Conservation (phyloP, 2,113 vertebrate species). For the Nipponia nippon region DNA sequence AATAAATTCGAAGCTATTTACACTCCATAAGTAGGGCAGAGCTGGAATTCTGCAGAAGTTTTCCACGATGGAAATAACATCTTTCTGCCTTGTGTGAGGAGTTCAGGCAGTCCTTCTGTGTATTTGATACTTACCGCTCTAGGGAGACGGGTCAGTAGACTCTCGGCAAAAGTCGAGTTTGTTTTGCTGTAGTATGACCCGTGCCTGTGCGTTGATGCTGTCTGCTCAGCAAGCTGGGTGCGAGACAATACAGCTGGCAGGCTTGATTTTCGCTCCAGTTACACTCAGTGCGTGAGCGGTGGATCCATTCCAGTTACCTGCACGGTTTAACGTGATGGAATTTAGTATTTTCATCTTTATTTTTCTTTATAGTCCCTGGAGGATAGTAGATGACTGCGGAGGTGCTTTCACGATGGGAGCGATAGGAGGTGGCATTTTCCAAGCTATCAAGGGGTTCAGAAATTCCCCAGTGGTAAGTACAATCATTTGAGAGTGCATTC, state of each 20-base stretch:
- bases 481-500: background rate
- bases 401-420: slow-evolving; percentile 97
- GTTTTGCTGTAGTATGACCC: background rate
- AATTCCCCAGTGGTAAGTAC: slow-evolving; percentile 91
- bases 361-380: slow-evolving; percentile 84
- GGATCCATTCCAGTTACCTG: background rate
- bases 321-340: fast-evolving
- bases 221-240: background rate
- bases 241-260: background rate
- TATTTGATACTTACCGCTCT: background rate
- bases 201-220: background rate
- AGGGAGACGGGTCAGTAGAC: background rate
- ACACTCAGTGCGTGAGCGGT: fast-evolving
- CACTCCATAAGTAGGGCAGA: background rate
- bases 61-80: background rate
- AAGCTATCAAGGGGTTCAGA: slow-evolving; percentile 94
- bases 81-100: background rate
- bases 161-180: background rate
- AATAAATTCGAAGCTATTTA: background rate
- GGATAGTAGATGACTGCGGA: slow-evolving; percentile 96
- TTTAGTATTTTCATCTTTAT: background rate
- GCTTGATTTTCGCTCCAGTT: background rate
- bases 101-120: background rate
- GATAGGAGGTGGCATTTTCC: slow-evolving; percentile 95
- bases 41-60: background rate